phyloP scores from a whole-genome alignment of 1,140 invertebrate species.

The Steinernema khuongi region DNA sequence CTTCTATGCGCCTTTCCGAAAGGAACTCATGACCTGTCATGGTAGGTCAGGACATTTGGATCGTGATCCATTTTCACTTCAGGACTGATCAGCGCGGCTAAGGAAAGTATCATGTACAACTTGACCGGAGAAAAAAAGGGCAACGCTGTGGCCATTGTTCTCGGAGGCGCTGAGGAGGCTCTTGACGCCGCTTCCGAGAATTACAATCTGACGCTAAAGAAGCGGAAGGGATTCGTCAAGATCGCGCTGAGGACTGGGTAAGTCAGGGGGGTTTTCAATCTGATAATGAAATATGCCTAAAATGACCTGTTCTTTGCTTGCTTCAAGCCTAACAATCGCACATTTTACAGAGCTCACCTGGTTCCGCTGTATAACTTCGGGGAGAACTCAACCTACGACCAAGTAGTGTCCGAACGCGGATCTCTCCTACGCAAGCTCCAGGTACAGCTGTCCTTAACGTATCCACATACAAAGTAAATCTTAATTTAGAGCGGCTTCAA shows the following conservation, averaged over 20 bases:
- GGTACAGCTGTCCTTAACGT: constrained; percentile 22
- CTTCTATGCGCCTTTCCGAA: neutral
- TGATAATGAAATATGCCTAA: neutral
- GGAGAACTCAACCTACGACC: constrained; percentile 79
- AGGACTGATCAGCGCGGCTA: neutral
- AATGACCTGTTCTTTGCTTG: neutral
- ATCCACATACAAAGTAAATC: no score
- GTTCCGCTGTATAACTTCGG: constrained; percentile 85
- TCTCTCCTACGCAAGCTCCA: constrained; percentile 60
- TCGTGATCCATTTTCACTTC: neutral
- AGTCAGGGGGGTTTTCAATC: neutral
- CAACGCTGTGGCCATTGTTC: constrained; percentile 68
- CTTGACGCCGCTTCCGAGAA: constrained; percentile 63
- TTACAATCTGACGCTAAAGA: constrained; percentile 69
- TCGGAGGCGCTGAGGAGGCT: constrained; percentile 73
- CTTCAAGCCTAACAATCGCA: constrained; percentile 20
- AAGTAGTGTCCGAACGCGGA: constrained; percentile 60
- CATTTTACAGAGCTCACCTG: constrained; percentile 65
- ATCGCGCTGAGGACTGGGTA: constrained; percentile 67
- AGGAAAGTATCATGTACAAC: neutral
- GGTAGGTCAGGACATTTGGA: neutral
- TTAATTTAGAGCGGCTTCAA: constrained; percentile 68
- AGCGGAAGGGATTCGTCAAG: constrained; percentile 72
- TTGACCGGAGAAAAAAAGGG: constrained; percentile 60
- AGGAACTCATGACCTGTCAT: neutral